Conservation (phyloP, 2,113 vertebrate genomes). For the Sapajus apella region DNA sequence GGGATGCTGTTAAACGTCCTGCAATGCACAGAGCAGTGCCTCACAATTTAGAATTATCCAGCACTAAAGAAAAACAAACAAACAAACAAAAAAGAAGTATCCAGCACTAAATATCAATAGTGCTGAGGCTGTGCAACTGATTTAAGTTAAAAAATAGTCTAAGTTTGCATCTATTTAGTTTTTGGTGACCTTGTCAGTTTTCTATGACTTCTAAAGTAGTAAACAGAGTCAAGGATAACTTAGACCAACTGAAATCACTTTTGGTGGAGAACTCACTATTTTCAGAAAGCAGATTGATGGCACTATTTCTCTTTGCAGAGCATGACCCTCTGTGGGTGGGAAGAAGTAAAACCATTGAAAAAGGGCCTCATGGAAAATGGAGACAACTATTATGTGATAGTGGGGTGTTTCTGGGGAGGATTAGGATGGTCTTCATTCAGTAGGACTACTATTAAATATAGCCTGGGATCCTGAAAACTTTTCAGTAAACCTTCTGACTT, state of each 20-base stretch:
- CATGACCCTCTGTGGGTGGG: background rate
- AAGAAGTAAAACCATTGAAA: background rate
- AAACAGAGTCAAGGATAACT: background rate
- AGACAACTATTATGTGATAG: background rate
- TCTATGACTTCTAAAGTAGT: background rate
- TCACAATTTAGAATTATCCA: background rate
- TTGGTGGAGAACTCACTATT: background rate
- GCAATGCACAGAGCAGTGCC: background rate
- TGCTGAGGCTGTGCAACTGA: background rate
- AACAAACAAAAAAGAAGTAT: background rate
- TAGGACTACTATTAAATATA: background rate
- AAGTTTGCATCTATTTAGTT: background rate
- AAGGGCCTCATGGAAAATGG: background rate
- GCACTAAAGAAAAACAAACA: background rate
- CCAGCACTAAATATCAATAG: background rate
- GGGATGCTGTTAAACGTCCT: too few species aligned
- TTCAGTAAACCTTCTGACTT: background rate
- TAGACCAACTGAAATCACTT: background rate
- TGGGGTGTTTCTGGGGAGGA: background rate
- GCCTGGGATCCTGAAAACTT: background rate
- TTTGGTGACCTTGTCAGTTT: background rate
- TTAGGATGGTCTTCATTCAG: background rate
- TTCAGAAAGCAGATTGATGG: background rate
- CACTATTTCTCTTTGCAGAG: background rate
- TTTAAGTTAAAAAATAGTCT: background rate